Evolutionary conservation across 2,888 invertebrate species (phyloP).

Genomic region (Scaptomyza cyrtandrae): DNA sequence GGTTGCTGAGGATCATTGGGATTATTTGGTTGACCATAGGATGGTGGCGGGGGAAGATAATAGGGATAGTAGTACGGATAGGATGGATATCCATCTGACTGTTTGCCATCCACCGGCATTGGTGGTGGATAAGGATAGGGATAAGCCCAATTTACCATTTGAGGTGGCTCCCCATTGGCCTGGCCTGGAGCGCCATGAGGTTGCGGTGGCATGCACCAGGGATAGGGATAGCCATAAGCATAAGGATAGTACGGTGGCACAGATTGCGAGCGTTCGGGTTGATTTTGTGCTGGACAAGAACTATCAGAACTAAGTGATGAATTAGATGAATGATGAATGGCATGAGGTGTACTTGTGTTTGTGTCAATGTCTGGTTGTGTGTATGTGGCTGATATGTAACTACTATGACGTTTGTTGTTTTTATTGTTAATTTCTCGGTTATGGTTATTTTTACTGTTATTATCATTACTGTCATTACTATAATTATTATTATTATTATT

Average conservation of each 20-base stretch:
- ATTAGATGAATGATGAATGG: constrained; percentile 66
- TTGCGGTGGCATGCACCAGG: constrained; percentile 80
- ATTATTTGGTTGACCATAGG: constrained; percentile 51
- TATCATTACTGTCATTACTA: constrained; percentile 56
- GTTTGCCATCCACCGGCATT: constrained; percentile 59
- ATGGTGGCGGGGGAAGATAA: constrained; percentile 66
- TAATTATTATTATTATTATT: constrained; percentile 54
- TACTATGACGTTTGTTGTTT: constrained; percentile 73
- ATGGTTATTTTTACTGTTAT: constrained; percentile 53
- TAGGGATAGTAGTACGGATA: constrained; percentile 81
- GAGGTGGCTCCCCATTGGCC: constrained; percentile 50
- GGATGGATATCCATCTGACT: constrained; percentile 64
- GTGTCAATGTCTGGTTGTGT: constrained; percentile 39
- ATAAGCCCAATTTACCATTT: constrained; percentile 72
- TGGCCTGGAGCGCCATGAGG: constrained; percentile 41
- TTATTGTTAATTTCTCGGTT: constrained; percentile 71
- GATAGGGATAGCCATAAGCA: constrained; percentile 79
- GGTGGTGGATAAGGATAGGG: constrained; percentile 78
- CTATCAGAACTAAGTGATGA: constrained; percentile 77
- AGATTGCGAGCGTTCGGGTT: constrained; percentile 67
- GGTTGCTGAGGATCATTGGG: constrained; percentile 39
- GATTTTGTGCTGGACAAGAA: constrained; percentile 50
- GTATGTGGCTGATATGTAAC: constrained; percentile 57
- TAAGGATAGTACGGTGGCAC: constrained; percentile 77
- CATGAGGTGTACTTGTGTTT: constrained; percentile 31